A percentile compares a stretch with the other conserved stretches of the same genome.
These are phyloP conservation scores for Microchrysa polita DNA, from an alignment of 2,888 invertebrate species.

Conservation along the genomic window DNA sequence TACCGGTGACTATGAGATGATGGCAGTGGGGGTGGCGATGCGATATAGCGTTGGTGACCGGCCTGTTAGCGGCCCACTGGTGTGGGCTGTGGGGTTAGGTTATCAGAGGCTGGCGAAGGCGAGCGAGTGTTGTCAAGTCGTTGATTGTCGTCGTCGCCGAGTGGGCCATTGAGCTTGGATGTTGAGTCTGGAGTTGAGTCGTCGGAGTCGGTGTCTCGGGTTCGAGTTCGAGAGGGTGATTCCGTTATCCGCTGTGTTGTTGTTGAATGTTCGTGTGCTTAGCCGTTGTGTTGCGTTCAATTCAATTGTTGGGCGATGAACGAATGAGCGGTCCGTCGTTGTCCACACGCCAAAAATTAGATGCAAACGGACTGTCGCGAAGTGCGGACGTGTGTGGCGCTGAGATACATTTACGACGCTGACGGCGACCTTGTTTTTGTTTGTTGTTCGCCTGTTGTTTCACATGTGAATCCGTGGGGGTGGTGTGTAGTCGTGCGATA, in stretches of 20 bases:
- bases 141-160: slow-evolving; percentile 35
- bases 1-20: slow-evolving; percentile 20
- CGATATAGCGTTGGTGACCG: slow-evolving; percentile 41
- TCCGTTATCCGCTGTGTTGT: slow-evolving; percentile 14
- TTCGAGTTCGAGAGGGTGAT: slow-evolving; percentile 41
- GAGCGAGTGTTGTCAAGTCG: slow-evolving; percentile 24
- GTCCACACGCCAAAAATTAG: slow-evolving; percentile 64
- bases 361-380: slow-evolving; percentile 65
- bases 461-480: slow-evolving; percentile 31
- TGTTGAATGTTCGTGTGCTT: slow-evolving; percentile 22
- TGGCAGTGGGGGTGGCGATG: slow-evolving; percentile 30
- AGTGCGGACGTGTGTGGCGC: slow-evolving; percentile 60
- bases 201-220: slow-evolving; percentile 20
- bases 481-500: neutral
- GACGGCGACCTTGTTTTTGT: slow-evolving; percentile 41
- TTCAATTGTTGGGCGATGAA: slow-evolving; percentile 36
- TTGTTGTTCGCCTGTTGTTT: slow-evolving; percentile 7
- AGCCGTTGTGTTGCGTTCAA: slow-evolving; percentile 35
- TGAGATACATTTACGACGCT: neutral
- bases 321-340: slow-evolving; percentile 53
- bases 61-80: slow-evolving; percentile 25
- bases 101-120: slow-evolving; percentile 35
- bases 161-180: slow-evolving; percentile 35
- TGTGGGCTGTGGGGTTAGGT: no score
- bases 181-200: neutral